Conservation (phyloP, 2,797 vertebrate species). For the Crocidura indochinensis region DNA sequence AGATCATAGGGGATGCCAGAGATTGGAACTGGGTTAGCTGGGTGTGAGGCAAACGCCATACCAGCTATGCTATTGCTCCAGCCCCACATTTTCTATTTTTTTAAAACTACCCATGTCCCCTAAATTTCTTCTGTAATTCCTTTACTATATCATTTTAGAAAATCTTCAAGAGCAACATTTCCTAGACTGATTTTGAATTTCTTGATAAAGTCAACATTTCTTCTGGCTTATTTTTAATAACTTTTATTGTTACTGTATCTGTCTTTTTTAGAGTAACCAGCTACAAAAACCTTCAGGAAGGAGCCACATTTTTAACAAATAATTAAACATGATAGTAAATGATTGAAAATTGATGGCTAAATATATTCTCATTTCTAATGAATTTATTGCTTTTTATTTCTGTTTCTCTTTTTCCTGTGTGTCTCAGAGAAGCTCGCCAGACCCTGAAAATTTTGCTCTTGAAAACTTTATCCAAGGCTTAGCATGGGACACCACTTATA, state of each 20-base stretch:
- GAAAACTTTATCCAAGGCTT: conserved; percentile 41
- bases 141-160: not conserved
- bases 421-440: conserved; percentile 72
- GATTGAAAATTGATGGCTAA: conserved; percentile 80
- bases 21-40: no score
- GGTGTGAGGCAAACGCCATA: no score
- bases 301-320: conserved; percentile 74
- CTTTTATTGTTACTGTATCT: conserved; percentile 42
- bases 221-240: conserved; percentile 57
- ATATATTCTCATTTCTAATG: conserved; percentile 79
- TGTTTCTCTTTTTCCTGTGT: conserved; percentile 70
- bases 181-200: conserved; percentile 41
- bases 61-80: no score
- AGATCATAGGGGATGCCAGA: no score
- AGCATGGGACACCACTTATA: conserved; percentile 27
- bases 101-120: not conserved
- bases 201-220: conserved; percentile 54
- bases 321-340: conserved; percentile 77
- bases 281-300: conserved; percentile 76
- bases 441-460: conserved; percentile 45
- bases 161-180: not conserved
- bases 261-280: conserved; percentile 45
- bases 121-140: conserved; percentile 29
- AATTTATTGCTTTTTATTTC: conserved; percentile 75
- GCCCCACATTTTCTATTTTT: not conserved